Base-by-base conservation (phyloP, 2,797 vertebrate species). In the Morus bassanus region DNA sequence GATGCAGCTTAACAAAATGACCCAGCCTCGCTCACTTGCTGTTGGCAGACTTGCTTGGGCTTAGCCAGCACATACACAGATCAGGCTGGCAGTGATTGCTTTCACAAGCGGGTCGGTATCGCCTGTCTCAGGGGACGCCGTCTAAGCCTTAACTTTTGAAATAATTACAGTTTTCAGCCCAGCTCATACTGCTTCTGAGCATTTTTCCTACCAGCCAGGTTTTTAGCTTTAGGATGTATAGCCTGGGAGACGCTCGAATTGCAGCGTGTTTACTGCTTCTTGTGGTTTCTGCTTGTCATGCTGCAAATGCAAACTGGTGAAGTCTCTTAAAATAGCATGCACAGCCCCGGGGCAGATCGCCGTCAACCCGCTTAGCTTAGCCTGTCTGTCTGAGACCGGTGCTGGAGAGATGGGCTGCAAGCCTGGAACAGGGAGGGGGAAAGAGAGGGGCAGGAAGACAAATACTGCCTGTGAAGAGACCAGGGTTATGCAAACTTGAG, bases 71-170 rank as follows among this genome's bases (percentile, higher is more conserved):
- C 72, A 11, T 31, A 43, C 64, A 37, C 39, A 31, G 80, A 93
- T 82, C 73, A 31, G 93, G 85, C 93, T 89, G 90, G 72, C 79
- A 80, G 76, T 63, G 94, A 96, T 97, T 88, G 88, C 92, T 97
- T 95, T 95, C 93, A 73, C 96, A 91, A 95, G 96, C 69, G 19
- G 88, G 89, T 89, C 78, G 14, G 61, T 65, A 53, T 51, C 92
- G 86, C 43, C 57, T 48, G 68, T 85, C 96, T 78, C 35, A 1
- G 28, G 78, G 85, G 82, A 91, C 13, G 3, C 53, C 2, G 11
- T 53, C 85, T 85, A 69, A 97, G 89, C 95, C 93, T 77, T 82
- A 92, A 93, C 96, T 97, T 97, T 11, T 68, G 89, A 93, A 96
- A 91, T 93, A 82, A 97, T 96, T 82, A 77, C 72, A 28, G 2